Evolutionary conservation across 2,797 vertebrate species (phyloP), one percentile per base, ranked within the genome.

Genomic region (Loriculus beryllinus): DNA sequence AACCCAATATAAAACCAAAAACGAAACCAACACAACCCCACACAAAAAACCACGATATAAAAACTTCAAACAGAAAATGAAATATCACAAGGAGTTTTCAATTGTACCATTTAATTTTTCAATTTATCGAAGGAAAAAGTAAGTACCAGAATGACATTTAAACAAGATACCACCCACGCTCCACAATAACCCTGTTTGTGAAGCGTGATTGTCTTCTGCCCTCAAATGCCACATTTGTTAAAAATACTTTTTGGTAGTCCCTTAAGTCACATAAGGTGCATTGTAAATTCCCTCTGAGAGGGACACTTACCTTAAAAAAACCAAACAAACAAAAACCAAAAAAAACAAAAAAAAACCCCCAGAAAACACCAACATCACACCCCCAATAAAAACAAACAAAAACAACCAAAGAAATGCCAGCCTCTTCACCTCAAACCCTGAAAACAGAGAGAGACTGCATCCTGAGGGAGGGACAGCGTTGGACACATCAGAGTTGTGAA

Each of bases 371-470:
- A 31, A 59, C 54, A 57, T 25, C 54, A 25, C 14, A 57, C 16
- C 59, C 37, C 6, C 37, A 62, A 9, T 28, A 48, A 48, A 51
- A 68, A 31, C 25, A 71, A 65, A 86, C 21, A 26, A 2, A 57
- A 35, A 16, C 14, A 57, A 25, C 10, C 25, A 11, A 35, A 57
- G 33, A 52, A 65, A 0, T 0, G 6, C 4, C 20, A 59, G 5
- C 9, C 4, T 82, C 8, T 18, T 65, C 2, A 22, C 6, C 9
- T 33, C 7, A 65, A 54, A 29, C 12, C 6, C 12, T 16, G 26
- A 69, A 86, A 83, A n/a, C 10, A 43, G 26, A 31, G 31, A 40
- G 14, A 52, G 28, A 6, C 15, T 82, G 16, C 16, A 52, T 6
- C 9, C 6, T 9, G 37, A 74, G 14, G 31, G 37, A 45, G 48